A percentile compares a stretch with the other conserved stretches of the same genome.
These are phyloP conservation scores for Micoletzkya japonica DNA, from an alignment of 2,888 invertebrate species.

Conservation along the genomic window DNA sequence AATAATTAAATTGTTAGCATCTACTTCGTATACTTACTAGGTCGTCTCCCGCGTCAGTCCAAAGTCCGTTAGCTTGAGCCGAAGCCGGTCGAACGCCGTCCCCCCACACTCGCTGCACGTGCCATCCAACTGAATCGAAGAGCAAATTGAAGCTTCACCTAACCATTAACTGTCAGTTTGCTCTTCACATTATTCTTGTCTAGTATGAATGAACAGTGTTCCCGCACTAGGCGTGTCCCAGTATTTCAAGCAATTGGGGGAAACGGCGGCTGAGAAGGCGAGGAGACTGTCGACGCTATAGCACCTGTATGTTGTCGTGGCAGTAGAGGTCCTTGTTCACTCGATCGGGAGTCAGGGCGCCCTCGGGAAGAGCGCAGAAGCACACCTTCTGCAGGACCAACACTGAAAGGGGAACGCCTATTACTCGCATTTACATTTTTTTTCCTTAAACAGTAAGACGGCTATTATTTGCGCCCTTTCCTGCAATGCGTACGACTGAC, in stretches of 20 bases:
- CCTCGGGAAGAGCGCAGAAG: conserved; percentile 20
- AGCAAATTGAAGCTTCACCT: too few relatives aligned
- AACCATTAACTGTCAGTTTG: too few relatives aligned
- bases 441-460: too few relatives aligned
- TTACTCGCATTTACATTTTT: background rate
- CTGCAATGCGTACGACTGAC: too few relatives aligned
- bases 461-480: too few relatives aligned
- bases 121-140: conserved; percentile 6
- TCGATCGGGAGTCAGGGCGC: conserved; percentile 10
- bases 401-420: conserved; percentile 1
- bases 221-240: too few relatives aligned
- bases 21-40: background rate
- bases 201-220: too few relatives aligned
- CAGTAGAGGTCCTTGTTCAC: conserved; percentile 20
- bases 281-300: too few relatives aligned
- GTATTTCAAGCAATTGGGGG: too few relatives aligned
- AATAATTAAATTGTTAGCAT: background rate
- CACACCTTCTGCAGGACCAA: conserved; percentile 26
- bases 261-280: too few relatives aligned
- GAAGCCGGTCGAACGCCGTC: conserved; percentile 28
- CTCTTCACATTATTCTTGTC: too few relatives aligned
- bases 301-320: conserved; percentile 24
- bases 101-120: conserved; percentile 20
- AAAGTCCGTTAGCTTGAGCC: conserved; percentile 26
- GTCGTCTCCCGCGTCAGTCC: conserved; percentile 18